Conservation (phyloP, 2,113 vertebrate genomes). For the Tragulus kanchil region DNA sequence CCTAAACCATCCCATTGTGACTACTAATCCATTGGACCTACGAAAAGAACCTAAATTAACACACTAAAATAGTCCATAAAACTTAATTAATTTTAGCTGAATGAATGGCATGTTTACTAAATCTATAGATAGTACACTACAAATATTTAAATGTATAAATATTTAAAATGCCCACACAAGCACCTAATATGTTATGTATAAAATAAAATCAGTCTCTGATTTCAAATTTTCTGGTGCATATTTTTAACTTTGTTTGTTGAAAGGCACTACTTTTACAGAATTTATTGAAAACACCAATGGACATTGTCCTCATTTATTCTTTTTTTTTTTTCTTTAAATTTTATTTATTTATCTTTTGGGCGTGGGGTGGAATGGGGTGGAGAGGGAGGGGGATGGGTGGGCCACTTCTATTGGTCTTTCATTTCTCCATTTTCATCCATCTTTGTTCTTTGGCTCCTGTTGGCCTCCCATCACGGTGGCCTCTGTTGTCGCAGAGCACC, state of each 20-base stretch:
- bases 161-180: not conserved
- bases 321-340: too few relatives aligned
- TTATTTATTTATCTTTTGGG: too few relatives aligned
- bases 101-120: slow-evolving; percentile 6
- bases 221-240: slow-evolving; percentile 3
- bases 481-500: too few relatives aligned
- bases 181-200: not conserved
- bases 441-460: too few relatives aligned
- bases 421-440: too few relatives aligned
- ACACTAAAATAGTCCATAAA: not conserved
- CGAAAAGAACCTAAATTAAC: not conserved
- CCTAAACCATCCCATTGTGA: not conserved
- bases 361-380: too few relatives aligned
- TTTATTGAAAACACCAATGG: not conserved
- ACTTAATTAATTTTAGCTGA: not conserved
- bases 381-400: too few relatives aligned
- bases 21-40: not conserved
- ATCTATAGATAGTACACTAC: not conserved
- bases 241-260: not conserved
- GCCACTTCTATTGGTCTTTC: too few relatives aligned
- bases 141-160: not conserved
- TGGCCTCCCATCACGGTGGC: too few relatives aligned
- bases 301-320: not conserved
- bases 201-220: not conserved
- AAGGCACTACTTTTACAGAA: not conserved